Conservation (phyloP, 2,113 vertebrate species). For the Struthio camelus region DNA sequence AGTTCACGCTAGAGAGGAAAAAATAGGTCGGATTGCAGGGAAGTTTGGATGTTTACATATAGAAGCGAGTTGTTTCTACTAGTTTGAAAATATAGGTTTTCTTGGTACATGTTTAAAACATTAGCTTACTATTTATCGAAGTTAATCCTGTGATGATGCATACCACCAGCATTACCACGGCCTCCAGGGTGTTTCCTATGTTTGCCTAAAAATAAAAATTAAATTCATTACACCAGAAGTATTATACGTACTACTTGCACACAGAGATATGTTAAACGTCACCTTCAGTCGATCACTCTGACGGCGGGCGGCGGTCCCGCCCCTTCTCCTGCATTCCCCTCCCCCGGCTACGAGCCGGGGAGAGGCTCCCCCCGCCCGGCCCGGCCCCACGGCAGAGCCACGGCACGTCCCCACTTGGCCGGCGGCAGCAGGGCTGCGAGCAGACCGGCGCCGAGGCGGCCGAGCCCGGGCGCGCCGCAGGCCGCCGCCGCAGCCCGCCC, state of each 20-base stretch:
- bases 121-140: constrained; percentile 94
- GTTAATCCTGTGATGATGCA: constrained; percentile 96
- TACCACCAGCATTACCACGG: constrained; percentile 91
- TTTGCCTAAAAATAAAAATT: constrained; percentile 77
- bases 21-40: rapidly evolving
- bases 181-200: constrained; percentile 94
- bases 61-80: neutral
- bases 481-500: too few relatives aligned
- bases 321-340: neutral
- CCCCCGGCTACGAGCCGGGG: too few relatives aligned
- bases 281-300: neutral
- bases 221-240: neutral
- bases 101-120: rapidly evolving
- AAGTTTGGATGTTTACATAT: neutral
- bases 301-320: neutral
- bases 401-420: too few relatives aligned
- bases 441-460: too few relatives aligned
- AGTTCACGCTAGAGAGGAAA: neutral
- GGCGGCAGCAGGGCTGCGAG: too few relatives aligned
- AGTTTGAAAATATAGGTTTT: neutral
- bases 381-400: too few relatives aligned
- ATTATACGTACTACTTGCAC: rapidly evolving
- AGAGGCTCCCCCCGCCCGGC: too few relatives aligned
- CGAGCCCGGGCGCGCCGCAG: neutral
- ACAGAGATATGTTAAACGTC: rapidly evolving